Percentiles rank a stretch among this genome's conserved stretches.
phyloP scores from a whole-genome alignment of 2,888 invertebrate genomes.

The Glaucopsyche alexis region DNA sequence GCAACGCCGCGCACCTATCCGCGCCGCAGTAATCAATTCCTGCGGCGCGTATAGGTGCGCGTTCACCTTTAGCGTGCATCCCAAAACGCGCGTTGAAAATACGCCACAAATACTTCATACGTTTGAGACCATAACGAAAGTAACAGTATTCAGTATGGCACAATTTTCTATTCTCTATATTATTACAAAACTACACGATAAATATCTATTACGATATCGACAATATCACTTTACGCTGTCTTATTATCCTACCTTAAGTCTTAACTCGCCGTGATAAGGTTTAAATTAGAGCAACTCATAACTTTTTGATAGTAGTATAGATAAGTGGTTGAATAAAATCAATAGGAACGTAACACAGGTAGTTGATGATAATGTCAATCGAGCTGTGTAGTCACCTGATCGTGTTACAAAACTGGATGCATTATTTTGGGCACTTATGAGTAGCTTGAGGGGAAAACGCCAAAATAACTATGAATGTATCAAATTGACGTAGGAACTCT shows the following conservation, averaged over 20 bases:
- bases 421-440: not conserved
- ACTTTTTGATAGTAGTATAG: too few species aligned
- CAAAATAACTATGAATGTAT: not conserved
- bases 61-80: too few species aligned
- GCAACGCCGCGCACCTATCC: too few species aligned
- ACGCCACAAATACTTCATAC: not conserved
- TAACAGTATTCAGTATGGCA: not conserved
- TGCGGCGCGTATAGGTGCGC: too few species aligned
- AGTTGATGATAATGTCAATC: not conserved
- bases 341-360: slow-evolving; percentile 2
- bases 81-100: too few species aligned
- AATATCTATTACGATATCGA: not conserved
- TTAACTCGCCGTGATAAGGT: not conserved
- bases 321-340: not conserved
- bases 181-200: not conserved
- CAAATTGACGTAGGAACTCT: not conserved
- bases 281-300: not conserved
- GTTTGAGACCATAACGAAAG: not conserved
- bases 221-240: not conserved
- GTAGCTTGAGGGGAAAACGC: too few species aligned
- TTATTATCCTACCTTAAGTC: not conserved
- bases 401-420: not conserved
- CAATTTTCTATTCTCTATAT: not conserved
- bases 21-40: too few species aligned
- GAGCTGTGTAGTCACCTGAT: not conserved